Evolutionary conservation across 2,888 invertebrate genomes (phyloP), one percentile per base, ranked within the genome.

Genomic region (Torymus tubicola): DNA sequence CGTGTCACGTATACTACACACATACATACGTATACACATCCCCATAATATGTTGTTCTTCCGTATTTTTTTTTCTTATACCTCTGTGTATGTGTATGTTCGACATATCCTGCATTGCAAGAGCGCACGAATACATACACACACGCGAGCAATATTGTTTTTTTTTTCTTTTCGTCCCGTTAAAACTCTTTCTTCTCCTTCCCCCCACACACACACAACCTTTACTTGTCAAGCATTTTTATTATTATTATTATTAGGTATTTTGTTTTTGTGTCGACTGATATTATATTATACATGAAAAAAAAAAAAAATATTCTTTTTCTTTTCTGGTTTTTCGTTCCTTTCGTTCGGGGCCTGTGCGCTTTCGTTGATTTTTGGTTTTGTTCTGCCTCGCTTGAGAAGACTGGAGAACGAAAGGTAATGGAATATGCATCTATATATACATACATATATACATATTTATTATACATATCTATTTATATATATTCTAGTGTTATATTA

Each of bases 351-450:
- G 65, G 70, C 58, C 55, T 67, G 53, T 67, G 53, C 10, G 71
- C 67, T 67, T 72, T 53, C 11, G 53, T 18, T 60, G 50, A 14
- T 75, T 60, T n/a, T 60, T 53, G 57, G 58, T 74, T 55, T 24
- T 60, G 65, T 65, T 64, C 65, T 65, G 31, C 65, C 65, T 57
- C 21, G 69, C 76, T 77, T 77, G 11, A 42, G n/a, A 63, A 63
- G 13, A 71, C 52, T 53, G 11, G 18, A 65, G 18, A 74, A 13
- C 12, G 31, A 21, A 58, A 52, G 24, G n/a, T 53, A 67, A 60
- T 60, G 67, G 1, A 58, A 58, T 64, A 24, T 52, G 60, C n/a
- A 2, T 16, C 42, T 68, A 24, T n/a, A 68, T n/a, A 64, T 42
- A n/a, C n/a, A n/a, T n/a, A n/a, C n/a, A n/a, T n/a, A 31, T 63